These are phyloP conservation scores for Echinarachnius parma DNA, from an alignment of 53 echinoderm and acorn worm species.

Conservation along the genomic window DNA sequence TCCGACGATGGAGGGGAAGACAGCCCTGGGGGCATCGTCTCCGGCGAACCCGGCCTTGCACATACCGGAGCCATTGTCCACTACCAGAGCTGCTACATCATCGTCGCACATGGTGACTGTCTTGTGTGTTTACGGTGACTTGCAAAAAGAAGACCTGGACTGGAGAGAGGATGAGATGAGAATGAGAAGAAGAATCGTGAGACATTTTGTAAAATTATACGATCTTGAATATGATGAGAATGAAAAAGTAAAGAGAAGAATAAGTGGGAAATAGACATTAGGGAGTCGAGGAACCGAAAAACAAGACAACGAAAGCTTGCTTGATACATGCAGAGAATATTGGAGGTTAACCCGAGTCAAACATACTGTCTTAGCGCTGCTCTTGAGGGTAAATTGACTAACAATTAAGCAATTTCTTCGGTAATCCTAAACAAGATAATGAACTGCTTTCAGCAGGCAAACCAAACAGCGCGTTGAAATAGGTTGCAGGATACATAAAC, in stretches of 20 bases:
- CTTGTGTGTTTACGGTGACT: conserved; percentile 35
- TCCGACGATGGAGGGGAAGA: conserved; percentile 47
- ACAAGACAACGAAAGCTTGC: no score
- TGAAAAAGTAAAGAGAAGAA: not conserved
- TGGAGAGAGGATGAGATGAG: conserved; percentile 1
- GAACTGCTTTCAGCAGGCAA: no score
- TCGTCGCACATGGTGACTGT: conserved; percentile 66
- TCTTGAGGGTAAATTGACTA: no score
- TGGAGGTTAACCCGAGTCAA: no score
- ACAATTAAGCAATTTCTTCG: no score
- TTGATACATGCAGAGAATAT: no score
- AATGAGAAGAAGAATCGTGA: not conserved
- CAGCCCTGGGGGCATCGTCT: conserved; percentile 48
- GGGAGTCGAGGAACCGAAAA: not conserved
- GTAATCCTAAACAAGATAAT: no score
- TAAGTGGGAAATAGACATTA: no score
- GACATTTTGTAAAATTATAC: not conserved
- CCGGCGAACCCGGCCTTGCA: conserved; percentile 55
- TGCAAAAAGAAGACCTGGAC: conserved; percentile 30
- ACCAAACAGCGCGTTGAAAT: no score
- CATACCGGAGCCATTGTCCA: conserved; percentile 68
- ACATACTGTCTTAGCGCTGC: no score
- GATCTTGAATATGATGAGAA: not conserved
- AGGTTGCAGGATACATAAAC: no score
- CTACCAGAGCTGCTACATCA: conserved; percentile 55